A percentile compares a stretch with the other conserved stretches of the same genome.
Evolutionary conservation across 2,113 vertebrate genomes (phyloP).

Genomic region (Epinephelus lanceolatus): DNA sequence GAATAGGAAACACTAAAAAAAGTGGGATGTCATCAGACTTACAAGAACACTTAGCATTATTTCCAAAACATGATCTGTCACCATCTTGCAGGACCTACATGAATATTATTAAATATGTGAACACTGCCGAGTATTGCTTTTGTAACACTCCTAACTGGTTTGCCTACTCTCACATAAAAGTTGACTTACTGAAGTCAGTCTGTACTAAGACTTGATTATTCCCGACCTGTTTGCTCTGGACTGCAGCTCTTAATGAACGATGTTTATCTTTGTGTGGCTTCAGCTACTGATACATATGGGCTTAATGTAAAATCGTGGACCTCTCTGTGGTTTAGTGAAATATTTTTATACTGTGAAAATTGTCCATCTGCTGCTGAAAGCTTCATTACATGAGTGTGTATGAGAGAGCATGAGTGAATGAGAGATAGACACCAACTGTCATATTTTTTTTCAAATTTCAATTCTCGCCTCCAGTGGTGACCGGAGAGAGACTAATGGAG

Average conservation of each 20-base stretch:
- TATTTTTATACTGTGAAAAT: constrained; percentile 79
- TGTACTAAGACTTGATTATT: constrained; percentile 11
- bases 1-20: constrained; percentile 20
- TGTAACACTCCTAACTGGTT: constrained; percentile 43
- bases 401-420: not conserved
- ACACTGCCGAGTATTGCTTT: constrained; percentile 55
- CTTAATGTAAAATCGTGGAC: constrained; percentile 70
- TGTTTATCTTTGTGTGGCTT: constrained; percentile 47
- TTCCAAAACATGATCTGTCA: not conserved
- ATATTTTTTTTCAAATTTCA: constrained; percentile 25
- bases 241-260: constrained; percentile 44
- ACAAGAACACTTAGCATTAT: constrained; percentile 19
- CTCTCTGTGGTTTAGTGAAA: constrained; percentile 56
- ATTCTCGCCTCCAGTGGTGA: constrained; percentile 10
- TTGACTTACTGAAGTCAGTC: constrained; percentile 6
- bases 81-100: constrained; percentile 32
- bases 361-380: constrained; percentile 47
- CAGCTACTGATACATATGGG: constrained; percentile 32
- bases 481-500: constrained; percentile 16
- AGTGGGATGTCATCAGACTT: not conserved
- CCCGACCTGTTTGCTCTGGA: constrained; percentile 23
- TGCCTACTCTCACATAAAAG: constrained; percentile 14
- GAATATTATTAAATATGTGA: constrained; percentile 34
- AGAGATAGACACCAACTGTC: constrained; percentile 4
- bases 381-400: constrained; percentile 11